Conservation (phyloP, 2,888 invertebrate genomes). For the Temnothorax rugatulus region DNA sequence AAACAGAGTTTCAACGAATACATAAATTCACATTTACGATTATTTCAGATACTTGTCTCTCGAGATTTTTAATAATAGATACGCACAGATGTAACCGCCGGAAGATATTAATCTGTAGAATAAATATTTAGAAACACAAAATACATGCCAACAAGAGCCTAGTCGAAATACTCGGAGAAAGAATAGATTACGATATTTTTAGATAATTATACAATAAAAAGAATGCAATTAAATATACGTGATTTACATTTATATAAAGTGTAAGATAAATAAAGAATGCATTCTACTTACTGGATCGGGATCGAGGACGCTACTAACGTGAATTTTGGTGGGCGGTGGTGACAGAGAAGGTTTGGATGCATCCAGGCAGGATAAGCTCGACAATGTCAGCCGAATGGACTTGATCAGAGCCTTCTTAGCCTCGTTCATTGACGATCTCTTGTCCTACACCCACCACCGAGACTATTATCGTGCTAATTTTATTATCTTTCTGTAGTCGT, state of each 20-base stretch:
- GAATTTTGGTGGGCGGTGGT: conserved; percentile 83
- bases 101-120: not conserved
- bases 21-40: not conserved
- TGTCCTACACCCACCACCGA: conserved; percentile 82
- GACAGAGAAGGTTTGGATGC: conserved; percentile 80
- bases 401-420: conserved; percentile 80
- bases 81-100: not conserved
- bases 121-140: not conserved
- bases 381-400: conserved; percentile 81
- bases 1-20: not conserved
- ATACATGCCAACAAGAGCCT: not conserved
- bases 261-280: not conserved
- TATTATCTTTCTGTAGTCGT: conserved; percentile 48
- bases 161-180: not conserved
- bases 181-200: not conserved
- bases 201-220: not conserved
- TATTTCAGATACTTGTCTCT: not conserved
- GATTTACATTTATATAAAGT: not conserved
- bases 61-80: not conserved
- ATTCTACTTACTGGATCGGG: conserved; percentile 65
- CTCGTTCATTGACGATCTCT: conserved; percentile 76
- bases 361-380: conserved; percentile 82
- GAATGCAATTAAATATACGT: too few species aligned
- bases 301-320: conserved; percentile 70
- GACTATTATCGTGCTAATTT: conserved; percentile 69